Conservation (phyloP, 2,797 vertebrate species). For the Rhinichthys osculus region DNA sequence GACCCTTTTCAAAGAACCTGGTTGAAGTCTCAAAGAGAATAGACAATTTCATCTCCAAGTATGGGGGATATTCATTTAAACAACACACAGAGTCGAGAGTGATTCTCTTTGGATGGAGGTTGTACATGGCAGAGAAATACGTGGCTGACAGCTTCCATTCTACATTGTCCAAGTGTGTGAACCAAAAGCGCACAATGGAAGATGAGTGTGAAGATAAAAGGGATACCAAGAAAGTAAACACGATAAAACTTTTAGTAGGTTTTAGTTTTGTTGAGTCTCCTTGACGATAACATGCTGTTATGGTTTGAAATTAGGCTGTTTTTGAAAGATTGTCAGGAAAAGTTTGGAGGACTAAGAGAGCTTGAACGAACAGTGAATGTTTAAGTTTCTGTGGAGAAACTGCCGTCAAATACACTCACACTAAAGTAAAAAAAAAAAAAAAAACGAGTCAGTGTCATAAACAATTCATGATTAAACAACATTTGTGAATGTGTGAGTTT, state of each 20-base stretch:
- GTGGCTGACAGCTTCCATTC: constrained; percentile 27
- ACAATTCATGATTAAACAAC: neutral
- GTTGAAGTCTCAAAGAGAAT: constrained; percentile 39
- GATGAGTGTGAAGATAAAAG: constrained; percentile 25
- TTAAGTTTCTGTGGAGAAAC: neutral
- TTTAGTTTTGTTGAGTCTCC: constrained; percentile 9
- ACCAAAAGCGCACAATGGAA: constrained; percentile 3
- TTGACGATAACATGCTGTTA: constrained; percentile 1
- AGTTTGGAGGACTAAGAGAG: constrained; percentile 1
- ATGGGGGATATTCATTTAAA: constrained; percentile 42
- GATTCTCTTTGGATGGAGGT: constrained; percentile 37
- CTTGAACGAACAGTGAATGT: neutral
- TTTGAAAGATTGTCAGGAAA: constrained; percentile 29
- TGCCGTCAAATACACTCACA: neutral
- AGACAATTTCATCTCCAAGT: constrained; percentile 32
- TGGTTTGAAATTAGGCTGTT: constrained; percentile 21
- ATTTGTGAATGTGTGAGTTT: neutral
- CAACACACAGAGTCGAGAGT: constrained; percentile 8
- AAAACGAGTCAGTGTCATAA: neutral
- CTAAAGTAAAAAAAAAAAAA: neutral
- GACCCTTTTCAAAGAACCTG: constrained; percentile 40
- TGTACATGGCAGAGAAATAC: constrained; percentile 13
- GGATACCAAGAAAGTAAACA: neutral
- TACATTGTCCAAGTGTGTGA: constrained; percentile 6
- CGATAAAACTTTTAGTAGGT: constrained; percentile 21